Evolutionary conservation across 2,797 vertebrate genomes (phyloP).

Genomic region (Sciaenops ocellatus): DNA sequence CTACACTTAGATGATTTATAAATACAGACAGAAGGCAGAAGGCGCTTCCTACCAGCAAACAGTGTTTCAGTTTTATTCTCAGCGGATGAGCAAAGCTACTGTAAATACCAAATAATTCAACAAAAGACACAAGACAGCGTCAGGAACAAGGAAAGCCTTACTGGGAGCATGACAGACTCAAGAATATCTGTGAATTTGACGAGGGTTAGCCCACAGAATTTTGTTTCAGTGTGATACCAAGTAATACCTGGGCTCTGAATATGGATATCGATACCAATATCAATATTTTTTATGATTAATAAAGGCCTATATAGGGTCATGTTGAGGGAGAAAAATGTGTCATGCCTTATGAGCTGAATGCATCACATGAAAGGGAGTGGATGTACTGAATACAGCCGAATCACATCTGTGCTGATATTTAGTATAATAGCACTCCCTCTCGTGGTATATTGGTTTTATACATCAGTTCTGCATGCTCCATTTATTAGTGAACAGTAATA

Average conservation of each 20-base stretch:
- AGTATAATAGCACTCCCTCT: no score
- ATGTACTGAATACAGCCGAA: no score
- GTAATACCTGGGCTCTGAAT: neutral
- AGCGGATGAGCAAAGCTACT: neutral
- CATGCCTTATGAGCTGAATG: no score
- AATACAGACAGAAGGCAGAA: neutral
- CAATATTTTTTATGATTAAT: no score
- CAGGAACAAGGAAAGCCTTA: neutral
- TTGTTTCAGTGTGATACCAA: neutral
- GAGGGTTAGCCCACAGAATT: no score
- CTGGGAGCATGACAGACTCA: neutral
- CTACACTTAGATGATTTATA: neutral
- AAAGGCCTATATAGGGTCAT: neutral
- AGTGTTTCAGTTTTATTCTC: neutral
- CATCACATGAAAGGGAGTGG: no score
- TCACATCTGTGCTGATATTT: no score
- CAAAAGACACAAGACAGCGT: conserved; percentile 8
- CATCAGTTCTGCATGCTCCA: no score
- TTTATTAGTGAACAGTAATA: no score
- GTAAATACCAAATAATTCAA: conserved; percentile 25
- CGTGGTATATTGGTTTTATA: no score
- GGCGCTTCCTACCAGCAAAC: neutral
- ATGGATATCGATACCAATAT: neutral
- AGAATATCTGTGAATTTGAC: neutral
- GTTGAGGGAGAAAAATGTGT: neutral